Conservation (phyloP, 2,888 invertebrate species). For the Notocelia uddmanniana region DNA sequence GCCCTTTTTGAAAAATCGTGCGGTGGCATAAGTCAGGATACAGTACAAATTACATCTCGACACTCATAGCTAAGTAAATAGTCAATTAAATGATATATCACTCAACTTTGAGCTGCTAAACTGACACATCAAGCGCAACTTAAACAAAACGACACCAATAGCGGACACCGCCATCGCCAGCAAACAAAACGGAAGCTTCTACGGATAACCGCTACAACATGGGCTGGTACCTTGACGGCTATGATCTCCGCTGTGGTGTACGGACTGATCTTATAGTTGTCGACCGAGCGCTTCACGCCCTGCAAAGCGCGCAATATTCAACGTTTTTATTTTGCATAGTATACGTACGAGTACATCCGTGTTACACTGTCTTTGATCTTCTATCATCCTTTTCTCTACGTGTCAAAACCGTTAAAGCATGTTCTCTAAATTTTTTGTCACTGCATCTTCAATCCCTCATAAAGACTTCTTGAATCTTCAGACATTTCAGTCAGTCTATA, state of each 20-base stretch:
- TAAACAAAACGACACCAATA: constrained; percentile 18
- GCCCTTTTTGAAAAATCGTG: background rate
- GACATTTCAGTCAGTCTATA: too few species aligned
- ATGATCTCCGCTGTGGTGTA: constrained; percentile 94
- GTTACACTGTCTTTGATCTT: too few species aligned
- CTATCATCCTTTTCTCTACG: too few species aligned
- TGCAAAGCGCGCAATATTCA: constrained; percentile 64
- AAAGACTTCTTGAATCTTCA: too few species aligned
- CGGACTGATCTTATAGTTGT: constrained; percentile 89
- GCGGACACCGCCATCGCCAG: constrained; percentile 22
- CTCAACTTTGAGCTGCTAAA: background rate
- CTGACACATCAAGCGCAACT: constrained; percentile 32
- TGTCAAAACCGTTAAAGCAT: too few species aligned
- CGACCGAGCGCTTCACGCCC: constrained; percentile 97
- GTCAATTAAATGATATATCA: too few species aligned
- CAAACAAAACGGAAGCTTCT: constrained; percentile 31
- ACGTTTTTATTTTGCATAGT: background rate
- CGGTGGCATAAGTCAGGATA: background rate
- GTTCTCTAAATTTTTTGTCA: too few species aligned
- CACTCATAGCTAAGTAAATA: background rate
- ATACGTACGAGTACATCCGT: too few species aligned
- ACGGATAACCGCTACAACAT: constrained; percentile 15
- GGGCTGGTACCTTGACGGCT: constrained; percentile 94
- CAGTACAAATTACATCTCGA: background rate
- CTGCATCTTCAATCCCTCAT: too few species aligned